A percentile compares a stretch with the other conserved stretches of the same genome.
Evolutionary conservation across 1,140 invertebrate genomes (phyloP).

Genomic region (Solenopsis fugax): DNA sequence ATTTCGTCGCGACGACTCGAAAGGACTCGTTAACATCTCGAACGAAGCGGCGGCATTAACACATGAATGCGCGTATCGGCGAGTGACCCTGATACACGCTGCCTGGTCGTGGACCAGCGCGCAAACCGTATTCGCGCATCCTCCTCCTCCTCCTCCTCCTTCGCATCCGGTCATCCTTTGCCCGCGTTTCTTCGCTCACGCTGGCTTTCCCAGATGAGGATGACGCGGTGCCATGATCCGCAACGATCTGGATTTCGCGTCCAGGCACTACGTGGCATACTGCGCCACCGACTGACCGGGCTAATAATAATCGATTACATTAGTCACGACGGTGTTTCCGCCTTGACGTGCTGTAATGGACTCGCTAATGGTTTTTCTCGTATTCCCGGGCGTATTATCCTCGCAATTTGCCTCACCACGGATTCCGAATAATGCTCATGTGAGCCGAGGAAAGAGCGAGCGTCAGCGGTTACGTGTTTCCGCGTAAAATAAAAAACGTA

Average conservation of each 20-base stretch:
- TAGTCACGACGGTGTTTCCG: slow-evolving; percentile 31
- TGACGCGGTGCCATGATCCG: slow-evolving; percentile 29
- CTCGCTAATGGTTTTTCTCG: slow-evolving; percentile 46
- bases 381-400: slow-evolving; percentile 23
- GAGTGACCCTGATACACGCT: slow-evolving; percentile 72
- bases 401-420: not conserved
- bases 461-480: slow-evolving; percentile 51
- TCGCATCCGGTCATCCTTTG: slow-evolving; percentile 59
- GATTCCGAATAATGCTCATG: slow-evolving; percentile 28
- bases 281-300: slow-evolving; percentile 4
- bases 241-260: slow-evolving; percentile 67
- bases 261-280: slow-evolving; percentile 68
- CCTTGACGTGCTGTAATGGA: slow-evolving; percentile 17
- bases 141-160: slow-evolving; percentile 60
- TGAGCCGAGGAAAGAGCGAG: slow-evolving; percentile 16
- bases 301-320: slow-evolving; percentile 66
- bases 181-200: slow-evolving; percentile 55
- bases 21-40: slow-evolving; percentile 59
- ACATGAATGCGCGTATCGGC: slow-evolving; percentile 45
- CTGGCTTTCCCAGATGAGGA: slow-evolving; percentile 58
- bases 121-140: slow-evolving; percentile 64
- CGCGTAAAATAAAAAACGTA: slow-evolving; percentile 70
- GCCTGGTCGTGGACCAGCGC: slow-evolving; percentile 39
- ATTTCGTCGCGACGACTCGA: not conserved
- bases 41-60: slow-evolving; percentile 63